Base-by-base conservation (phyloP, 2,888 invertebrate genomes). In the Aromia moschata region DNA sequence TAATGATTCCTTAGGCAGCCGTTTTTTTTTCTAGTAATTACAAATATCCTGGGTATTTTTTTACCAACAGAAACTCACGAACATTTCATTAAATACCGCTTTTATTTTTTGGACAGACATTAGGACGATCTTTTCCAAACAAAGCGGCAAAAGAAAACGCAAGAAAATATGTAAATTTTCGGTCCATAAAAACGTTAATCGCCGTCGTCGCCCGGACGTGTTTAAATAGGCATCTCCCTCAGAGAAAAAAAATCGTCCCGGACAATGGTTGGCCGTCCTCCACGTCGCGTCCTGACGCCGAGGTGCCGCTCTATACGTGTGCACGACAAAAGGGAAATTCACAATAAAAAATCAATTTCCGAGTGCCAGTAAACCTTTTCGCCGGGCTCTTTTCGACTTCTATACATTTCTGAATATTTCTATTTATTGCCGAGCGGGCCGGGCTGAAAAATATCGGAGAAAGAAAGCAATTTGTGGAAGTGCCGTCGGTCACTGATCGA, bases 271-370 rank as follows among this genome's bases (percentile, higher is more conserved):
- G 37, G 20, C 36, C 17, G 14, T 18, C 36, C 20, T n/a, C n/a
- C 14, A 12, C 37, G 38, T 25, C 49, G 10, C 25, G 49, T 20
- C 25, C 33, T n/a, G 25, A n/a, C 38, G 15, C 38, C 25, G 25
- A 49, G 49, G 49, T 30, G 49, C 38, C n/a, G 30, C 14, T 20
- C 17, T 37, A 38, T 18, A 25, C 20, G 18, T 41, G 52, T 61
- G n/a, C n/a, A 56, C 64, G 58, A 64, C 46, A 61, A 59, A 61
- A 40, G 49, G 64, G 57, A 64, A 61, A 64, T 61, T 44, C 44
- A 59, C 64, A 61, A 61, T 64, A 59, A 57, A 61, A 64, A 61
- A 61, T 64, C 64, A 64, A 64, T 64, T 64, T 64, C 56, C 61
- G 33, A 49, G 25, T 49, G 49, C 25, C 49, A 14, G 38, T 38